A percentile compares a stretch with the other conserved stretches of the same genome.
Evolutionary conservation across 1,140 invertebrate genomes (phyloP).

Genomic region (Metaphire vulgaris): DNA sequence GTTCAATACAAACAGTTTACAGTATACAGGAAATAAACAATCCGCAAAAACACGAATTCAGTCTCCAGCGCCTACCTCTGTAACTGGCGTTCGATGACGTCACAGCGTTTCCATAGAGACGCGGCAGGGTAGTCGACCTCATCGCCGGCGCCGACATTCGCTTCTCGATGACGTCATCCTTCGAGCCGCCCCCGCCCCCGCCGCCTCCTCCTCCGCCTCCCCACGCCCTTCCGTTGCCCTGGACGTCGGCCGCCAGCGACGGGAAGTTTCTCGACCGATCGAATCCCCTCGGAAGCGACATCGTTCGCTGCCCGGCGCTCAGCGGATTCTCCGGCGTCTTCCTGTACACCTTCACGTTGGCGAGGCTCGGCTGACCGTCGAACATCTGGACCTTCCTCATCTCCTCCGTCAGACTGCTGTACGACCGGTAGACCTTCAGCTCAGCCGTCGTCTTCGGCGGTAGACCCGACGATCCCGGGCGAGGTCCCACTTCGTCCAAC

Average conservation of each 20-base stretch:
- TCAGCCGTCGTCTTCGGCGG: background rate
- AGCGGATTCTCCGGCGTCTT: background rate
- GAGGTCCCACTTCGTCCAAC: background rate
- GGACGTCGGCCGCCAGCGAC: no score
- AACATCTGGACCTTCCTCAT: background rate
- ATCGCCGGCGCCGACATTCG: background rate
- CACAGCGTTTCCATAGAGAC: background rate
- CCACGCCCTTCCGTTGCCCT: background rate
- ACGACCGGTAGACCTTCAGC: constrained; percentile 10
- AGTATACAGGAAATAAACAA: no score
- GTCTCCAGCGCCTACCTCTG: background rate
- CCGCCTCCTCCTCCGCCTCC: background rate
- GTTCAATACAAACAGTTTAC: no score
- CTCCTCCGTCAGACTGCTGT: background rate
- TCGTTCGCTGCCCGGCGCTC: no score
- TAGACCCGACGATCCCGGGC: no score
- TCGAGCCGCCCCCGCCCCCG: no score
- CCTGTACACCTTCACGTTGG: background rate
- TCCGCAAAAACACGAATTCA: no score
- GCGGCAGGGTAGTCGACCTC: background rate
- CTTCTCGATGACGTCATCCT: no score
- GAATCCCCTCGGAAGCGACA: background rate
- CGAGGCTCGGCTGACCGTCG: background rate
- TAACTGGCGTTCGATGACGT: background rate
- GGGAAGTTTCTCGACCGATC: no score